These are phyloP conservation scores for Candoia aspera DNA, from an alignment of 2,113 vertebrate species.

Conservation along the genomic window DNA sequence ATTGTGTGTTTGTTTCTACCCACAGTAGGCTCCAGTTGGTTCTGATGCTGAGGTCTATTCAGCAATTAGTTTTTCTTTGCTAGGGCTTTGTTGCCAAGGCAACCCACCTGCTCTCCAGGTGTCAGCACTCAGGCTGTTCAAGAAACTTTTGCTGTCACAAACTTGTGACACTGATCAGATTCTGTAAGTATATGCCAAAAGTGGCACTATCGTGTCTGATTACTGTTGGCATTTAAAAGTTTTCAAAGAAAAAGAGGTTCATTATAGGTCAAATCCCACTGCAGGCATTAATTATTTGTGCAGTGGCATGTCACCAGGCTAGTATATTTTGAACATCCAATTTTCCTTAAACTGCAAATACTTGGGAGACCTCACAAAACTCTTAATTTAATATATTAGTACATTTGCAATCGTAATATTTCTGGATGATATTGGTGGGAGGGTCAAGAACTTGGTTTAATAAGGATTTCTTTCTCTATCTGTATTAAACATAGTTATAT, in stretches of 20 bases:
- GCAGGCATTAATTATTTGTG: conserved; percentile 22
- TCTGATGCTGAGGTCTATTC: conserved; percentile 25
- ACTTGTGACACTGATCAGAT: background rate
- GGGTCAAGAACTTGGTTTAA: background rate
- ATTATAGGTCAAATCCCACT: conserved; percentile 31
- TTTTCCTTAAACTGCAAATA: conserved; percentile 29
- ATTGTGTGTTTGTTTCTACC: conserved; percentile 33
- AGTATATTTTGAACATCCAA: background rate
- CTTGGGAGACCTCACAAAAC: background rate
- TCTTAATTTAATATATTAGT: conserved; percentile 19
- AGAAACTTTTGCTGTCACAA: conserved; percentile 35
- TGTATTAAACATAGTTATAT: conserved; percentile 8
- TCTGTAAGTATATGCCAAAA: conserved; percentile 17
- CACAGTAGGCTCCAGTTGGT: conserved; percentile 29
- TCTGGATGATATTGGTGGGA: conserved; percentile 20
- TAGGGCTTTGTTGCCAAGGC: conserved; percentile 26
- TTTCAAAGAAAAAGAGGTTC: background rate
- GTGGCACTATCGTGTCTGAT: background rate
- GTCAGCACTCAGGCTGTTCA: conserved; percentile 20
- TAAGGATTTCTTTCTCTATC: background rate
- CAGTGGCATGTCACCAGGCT: background rate
- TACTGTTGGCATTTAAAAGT: conserved; percentile 2
- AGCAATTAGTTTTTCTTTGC: conserved; percentile 34
- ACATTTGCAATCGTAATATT: conserved; percentile 11
- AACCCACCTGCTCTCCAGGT: conserved; percentile 39